Percentiles rank a stretch among this genome's conserved stretches.
Evolutionary conservation across 2,797 vertebrate species (phyloP).

Genomic region (Gymnodraco acuticeps): DNA sequence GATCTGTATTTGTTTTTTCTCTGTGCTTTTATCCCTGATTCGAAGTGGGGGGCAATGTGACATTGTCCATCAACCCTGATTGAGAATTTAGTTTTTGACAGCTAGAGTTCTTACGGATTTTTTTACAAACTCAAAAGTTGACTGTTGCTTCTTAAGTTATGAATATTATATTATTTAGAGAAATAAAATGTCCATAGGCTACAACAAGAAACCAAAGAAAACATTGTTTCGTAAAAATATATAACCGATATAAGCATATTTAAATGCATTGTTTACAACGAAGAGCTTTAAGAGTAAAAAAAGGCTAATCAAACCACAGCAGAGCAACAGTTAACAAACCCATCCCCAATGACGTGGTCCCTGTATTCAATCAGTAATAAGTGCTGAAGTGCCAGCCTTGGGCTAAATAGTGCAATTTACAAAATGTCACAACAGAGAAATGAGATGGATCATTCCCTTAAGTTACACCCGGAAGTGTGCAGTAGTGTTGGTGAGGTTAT

Average conservation of each 20-base stretch:
- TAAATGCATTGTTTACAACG: constrained; percentile 19
- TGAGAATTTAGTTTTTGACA: not conserved
- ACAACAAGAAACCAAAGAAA: not conserved
- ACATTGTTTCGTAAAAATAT: not conserved
- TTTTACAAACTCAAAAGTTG: not conserved
- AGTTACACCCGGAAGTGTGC: constrained; percentile 45
- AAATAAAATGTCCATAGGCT: not conserved
- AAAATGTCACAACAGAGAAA: constrained; percentile 49
- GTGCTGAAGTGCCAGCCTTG: constrained; percentile 25
- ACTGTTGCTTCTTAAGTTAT: too few relatives aligned
- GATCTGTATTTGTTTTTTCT: too few relatives aligned
- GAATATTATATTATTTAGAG: not conserved
- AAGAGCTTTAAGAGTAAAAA: constrained; percentile 23
- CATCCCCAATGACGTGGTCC: constrained; percentile 10
- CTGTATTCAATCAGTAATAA: constrained; percentile 27
- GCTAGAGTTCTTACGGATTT: not conserved
- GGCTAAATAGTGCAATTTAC: constrained; percentile 46
- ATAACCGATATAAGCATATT: constrained; percentile 1
- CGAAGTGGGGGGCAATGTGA: too few relatives aligned
- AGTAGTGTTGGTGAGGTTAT: constrained; percentile 28
- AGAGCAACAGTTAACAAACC: constrained; percentile 24
- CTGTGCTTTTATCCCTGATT: too few relatives aligned
- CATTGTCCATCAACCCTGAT: not conserved
- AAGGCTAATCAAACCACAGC: constrained; percentile 30
- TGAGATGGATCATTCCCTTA: constrained; percentile 29